A percentile compares a stretch with the other conserved stretches of the same genome.
Conservation (phyloP, 2,797 vertebrate species). For the Sylvia borin region DNA sequence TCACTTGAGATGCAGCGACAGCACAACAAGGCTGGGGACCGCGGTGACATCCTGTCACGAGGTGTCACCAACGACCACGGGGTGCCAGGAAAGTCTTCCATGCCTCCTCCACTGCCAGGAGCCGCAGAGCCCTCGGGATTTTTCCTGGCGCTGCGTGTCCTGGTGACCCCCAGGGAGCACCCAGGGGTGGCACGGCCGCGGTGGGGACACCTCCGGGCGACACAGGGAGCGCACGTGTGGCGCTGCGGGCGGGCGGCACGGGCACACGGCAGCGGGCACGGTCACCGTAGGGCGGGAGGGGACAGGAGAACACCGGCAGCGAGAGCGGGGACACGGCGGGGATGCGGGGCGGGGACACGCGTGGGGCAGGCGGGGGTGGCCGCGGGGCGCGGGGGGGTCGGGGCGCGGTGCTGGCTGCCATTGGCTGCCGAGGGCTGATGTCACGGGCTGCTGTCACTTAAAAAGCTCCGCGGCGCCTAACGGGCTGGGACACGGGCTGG, state of each 20-base stretch:
- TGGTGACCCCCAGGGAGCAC: neutral
- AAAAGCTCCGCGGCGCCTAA: too few species aligned
- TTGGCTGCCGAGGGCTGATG: too few species aligned
- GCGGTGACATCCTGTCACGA: neutral
- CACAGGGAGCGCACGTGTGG: rapidly evolving
- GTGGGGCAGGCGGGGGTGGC: neutral
- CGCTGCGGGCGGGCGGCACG: rapidly evolving
- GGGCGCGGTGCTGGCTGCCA: too few species aligned
- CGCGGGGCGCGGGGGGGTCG: too few species aligned
- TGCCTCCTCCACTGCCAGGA: neutral
- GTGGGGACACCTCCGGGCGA: neutral
- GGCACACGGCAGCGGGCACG: neutral
- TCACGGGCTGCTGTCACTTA: too few species aligned
- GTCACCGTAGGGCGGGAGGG: neutral
- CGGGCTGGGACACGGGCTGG: too few species aligned
- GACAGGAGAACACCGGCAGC: neutral
- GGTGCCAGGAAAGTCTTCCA: neutral
- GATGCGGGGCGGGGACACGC: neutral
- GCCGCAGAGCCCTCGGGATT: neutral
- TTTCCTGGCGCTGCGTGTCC: neutral
- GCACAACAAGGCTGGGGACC: neutral
- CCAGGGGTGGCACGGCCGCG: rapidly evolving
- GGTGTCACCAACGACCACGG: rapidly evolving
- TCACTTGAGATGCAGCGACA: rapidly evolving
- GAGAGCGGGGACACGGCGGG: neutral